phyloP scores from a whole-genome alignment of 1,140 invertebrate species.

The Thaumatotibia leucotreta region DNA sequence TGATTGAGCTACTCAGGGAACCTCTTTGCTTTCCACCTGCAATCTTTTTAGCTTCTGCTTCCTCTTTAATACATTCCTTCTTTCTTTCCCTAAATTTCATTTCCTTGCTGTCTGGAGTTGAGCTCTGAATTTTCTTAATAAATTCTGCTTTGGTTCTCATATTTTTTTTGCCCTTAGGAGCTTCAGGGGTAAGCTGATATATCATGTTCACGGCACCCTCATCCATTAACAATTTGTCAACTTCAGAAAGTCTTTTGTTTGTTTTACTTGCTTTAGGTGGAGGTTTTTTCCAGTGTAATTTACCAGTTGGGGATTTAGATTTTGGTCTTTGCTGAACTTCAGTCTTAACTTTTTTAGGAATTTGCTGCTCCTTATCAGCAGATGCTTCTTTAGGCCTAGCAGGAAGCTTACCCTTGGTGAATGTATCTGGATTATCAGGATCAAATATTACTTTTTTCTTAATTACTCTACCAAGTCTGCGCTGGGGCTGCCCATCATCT shows the following conservation, averaged over 20 bases:
- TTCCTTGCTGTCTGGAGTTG: constrained; percentile 68
- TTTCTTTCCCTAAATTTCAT: constrained; percentile 73
- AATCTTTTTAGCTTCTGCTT: constrained; percentile 68
- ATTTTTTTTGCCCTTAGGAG: constrained; percentile 69
- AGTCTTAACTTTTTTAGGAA: constrained; percentile 49
- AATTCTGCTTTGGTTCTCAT: constrained; percentile 72
- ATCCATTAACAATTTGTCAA: constrained; percentile 87
- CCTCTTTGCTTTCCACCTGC: constrained; percentile 56
- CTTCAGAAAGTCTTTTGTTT: constrained; percentile 81
- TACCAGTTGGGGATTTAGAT: constrained; percentile 56
- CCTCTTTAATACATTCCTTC: constrained; percentile 54
- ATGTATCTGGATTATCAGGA: constrained; percentile 80
- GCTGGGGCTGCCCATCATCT: constrained; percentile 48
- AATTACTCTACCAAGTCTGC: constrained; percentile 77
- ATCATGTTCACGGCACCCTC: constrained; percentile 91
- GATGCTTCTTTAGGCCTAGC: constrained; percentile 44
- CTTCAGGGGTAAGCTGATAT: constrained; percentile 80
- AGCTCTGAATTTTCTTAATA: constrained; percentile 78
- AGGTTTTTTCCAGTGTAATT: constrained; percentile 68
- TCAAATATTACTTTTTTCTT: constrained; percentile 84
- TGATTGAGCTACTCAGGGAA: constrained; percentile 59
- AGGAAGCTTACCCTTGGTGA: constrained; percentile 53
- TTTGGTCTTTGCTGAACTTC: constrained; percentile 43
- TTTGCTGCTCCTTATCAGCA: constrained; percentile 36
- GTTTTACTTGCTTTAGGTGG: constrained; percentile 59